phyloP scores from a whole-genome alignment of 1,140 invertebrate genomes.

The Diorhabda elongata region DNA sequence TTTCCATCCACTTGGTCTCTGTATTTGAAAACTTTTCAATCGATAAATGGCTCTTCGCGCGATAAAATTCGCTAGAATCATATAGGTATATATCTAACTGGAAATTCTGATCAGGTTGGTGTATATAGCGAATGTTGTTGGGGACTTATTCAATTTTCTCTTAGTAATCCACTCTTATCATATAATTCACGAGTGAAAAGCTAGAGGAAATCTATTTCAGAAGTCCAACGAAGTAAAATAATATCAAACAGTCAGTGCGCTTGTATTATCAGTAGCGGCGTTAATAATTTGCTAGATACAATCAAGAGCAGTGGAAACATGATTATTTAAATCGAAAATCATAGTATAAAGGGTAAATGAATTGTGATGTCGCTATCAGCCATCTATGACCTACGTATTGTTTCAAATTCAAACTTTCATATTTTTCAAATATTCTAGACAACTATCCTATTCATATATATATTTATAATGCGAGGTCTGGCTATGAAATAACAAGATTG shows the following conservation, averaged over 20 bases:
- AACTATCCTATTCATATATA: no score
- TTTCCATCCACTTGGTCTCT: no score
- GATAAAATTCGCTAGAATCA: neutral
- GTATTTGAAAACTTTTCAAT: neutral
- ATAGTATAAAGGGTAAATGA: no score
- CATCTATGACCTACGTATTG: no score
- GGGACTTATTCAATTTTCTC: constrained; percentile 2
- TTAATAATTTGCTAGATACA: no score
- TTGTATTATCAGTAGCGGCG: neutral
- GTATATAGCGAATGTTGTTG: neutral
- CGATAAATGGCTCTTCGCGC: neutral
- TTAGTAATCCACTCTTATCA: constrained; percentile 2
- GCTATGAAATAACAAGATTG: no score
- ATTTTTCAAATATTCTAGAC: no score
- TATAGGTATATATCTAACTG: neutral
- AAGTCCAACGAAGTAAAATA: neutral
- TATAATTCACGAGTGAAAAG: neutral
- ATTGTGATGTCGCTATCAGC: no score
- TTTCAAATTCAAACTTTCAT: no score
- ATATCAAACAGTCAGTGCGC: neutral
- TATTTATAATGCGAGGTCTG: no score
- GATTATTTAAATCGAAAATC: no score
- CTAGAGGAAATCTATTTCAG: neutral
- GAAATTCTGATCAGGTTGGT: neutral
- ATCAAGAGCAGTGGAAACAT: no score